These are phyloP conservation scores for Echinops telfairi DNA, from an alignment of 2,113 vertebrate genomes.

Conservation along the genomic window DNA sequence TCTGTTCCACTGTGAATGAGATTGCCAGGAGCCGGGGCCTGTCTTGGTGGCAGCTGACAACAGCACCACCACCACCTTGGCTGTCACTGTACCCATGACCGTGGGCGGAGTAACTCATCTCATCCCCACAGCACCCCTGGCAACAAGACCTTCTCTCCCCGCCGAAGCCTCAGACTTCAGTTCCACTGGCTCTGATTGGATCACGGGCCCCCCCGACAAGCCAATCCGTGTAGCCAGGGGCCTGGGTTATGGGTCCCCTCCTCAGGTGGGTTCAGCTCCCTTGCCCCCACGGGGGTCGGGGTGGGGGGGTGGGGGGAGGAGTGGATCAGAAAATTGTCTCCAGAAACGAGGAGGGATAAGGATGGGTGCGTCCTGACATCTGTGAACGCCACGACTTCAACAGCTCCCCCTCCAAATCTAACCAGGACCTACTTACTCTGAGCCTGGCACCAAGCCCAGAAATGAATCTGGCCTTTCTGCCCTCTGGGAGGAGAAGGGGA, in stretches of 20 bases:
- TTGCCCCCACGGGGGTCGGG: not conserved
- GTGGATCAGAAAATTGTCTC: not conserved
- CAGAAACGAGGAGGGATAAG: not conserved
- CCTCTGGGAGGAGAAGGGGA: not conserved
- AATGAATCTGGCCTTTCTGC: slow-evolving; percentile 22
- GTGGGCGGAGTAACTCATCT: not conserved
- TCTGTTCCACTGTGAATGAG: not conserved
- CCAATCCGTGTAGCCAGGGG: not conserved
- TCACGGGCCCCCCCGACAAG: not conserved
- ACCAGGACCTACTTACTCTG: not conserved
- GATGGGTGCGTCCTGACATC: not conserved
- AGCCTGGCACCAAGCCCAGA: slow-evolving; percentile 29
- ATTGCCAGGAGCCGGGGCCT: not conserved
- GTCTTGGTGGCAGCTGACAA: not conserved
- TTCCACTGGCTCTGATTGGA: not conserved
- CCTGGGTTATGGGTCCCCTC: not conserved
- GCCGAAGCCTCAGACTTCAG: not conserved
- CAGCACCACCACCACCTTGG: not conserved
- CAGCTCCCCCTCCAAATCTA: not conserved
- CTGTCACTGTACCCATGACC: not conserved
- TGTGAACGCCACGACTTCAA: not conserved
- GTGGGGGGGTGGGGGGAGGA: too few species aligned
- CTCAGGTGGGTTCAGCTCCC: not conserved
- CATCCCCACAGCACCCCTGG: not conserved
- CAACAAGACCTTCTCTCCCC: not conserved